phyloP scores from a whole-genome alignment of 2,888 invertebrate genomes.

The Eupithecia centaureata region DNA sequence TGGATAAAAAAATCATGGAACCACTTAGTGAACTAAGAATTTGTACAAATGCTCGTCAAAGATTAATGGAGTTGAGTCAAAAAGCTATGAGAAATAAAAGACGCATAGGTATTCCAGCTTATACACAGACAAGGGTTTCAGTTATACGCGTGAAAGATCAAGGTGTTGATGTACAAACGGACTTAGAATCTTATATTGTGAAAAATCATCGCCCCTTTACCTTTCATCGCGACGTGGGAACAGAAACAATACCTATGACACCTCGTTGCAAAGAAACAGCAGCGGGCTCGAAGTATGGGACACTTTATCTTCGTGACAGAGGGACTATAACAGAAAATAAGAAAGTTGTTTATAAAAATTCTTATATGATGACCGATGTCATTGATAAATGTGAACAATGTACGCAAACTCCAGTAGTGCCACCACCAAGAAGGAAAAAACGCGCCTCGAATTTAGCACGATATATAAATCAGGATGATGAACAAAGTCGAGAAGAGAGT shows the following conservation, averaged over 20 bases:
- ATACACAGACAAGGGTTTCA: constrained; percentile 84
- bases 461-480: constrained; percentile 46
- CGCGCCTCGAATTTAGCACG: constrained; percentile 39
- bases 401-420: constrained; percentile 68
- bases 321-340: constrained; percentile 67
- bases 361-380: constrained; percentile 72
- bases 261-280: constrained; percentile 78
- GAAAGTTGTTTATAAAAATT: constrained; percentile 60
- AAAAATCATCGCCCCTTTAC: constrained; percentile 56
- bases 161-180: constrained; percentile 80
- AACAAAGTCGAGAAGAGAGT: constrained; percentile 53
- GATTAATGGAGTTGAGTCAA: constrained; percentile 84
- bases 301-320: constrained; percentile 61
- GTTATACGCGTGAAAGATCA: constrained; percentile 83
- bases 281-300: constrained; percentile 68
- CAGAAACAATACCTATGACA: constrained; percentile 75
- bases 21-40: constrained; percentile 82
- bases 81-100: constrained; percentile 82
- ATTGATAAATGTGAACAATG: constrained; percentile 56
- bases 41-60: constrained; percentile 84
- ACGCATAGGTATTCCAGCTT: constrained; percentile 78
- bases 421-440: constrained; percentile 69
- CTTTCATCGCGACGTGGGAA: constrained; percentile 64
- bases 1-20: constrained; percentile 74
- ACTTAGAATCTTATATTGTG: constrained; percentile 72